phyloP scores from a whole-genome alignment of 1,140 invertebrate genomes.

The Theocolax elegans region DNA sequence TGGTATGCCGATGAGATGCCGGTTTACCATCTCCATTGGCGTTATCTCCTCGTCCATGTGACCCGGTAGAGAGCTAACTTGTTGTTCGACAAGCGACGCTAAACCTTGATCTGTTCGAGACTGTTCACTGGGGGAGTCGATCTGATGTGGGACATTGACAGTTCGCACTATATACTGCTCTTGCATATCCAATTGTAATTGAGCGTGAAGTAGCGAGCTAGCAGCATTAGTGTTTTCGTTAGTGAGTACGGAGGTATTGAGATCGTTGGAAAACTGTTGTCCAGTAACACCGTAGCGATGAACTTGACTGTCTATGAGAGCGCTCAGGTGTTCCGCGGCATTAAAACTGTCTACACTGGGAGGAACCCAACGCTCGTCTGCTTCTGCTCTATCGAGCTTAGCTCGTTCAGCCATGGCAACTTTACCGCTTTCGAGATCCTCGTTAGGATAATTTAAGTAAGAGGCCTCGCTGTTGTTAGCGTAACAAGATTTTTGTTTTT shows the following conservation, averaged over 20 bases:
- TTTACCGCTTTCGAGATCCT: conserved; percentile 57
- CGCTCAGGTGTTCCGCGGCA: conserved; percentile 61
- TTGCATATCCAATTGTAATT: conserved; percentile 57
- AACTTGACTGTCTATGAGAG: conserved; percentile 62
- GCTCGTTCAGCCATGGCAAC: conserved; percentile 61
- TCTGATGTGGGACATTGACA: conserved; percentile 43
- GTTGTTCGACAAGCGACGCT: conserved; percentile 56
- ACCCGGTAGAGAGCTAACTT: conserved; percentile 45
- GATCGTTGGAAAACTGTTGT: conserved; percentile 59
- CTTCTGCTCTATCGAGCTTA: conserved; percentile 68
- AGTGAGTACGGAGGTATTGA: conserved; percentile 50
- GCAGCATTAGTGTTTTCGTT: conserved; percentile 50
- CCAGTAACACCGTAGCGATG: conserved; percentile 53
- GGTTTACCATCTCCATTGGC: conserved; percentile 62
- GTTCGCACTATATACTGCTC: conserved; percentile 53
- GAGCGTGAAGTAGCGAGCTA: conserved; percentile 53
- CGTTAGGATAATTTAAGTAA: conserved; percentile 52
- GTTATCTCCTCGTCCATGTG: conserved; percentile 57
- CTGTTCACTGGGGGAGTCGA: conserved; percentile 51
- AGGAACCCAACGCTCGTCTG: conserved; percentile 75
- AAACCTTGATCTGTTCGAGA: conserved; percentile 45
- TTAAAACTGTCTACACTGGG: conserved; percentile 67
- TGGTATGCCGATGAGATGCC: conserved; percentile 59
- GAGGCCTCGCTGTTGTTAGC: conserved; percentile 51
- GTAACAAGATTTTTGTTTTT: conserved; percentile 60